Evolutionary conservation across 2,113 vertebrate genomes (phyloP).

Genomic region (Callaeas wilsoni): DNA sequence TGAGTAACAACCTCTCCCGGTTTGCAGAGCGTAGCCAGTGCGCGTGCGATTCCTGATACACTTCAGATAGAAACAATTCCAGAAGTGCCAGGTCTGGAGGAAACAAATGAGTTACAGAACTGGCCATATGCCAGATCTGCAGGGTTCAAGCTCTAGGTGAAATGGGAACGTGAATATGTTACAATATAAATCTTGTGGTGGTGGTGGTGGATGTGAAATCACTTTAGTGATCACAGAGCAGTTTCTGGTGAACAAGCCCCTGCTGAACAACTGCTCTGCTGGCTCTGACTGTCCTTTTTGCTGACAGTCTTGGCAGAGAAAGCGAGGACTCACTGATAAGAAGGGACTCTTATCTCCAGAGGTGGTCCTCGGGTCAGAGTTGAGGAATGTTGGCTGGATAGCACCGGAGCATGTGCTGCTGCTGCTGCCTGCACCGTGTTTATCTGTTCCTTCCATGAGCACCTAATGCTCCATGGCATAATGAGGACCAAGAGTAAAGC

Average conservation of each 20-base stretch:
- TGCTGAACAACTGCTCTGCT: not conserved
- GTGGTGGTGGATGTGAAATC: not conserved
- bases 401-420: not conserved
- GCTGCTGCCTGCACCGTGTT: not conserved
- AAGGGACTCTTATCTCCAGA: slow-evolving; percentile 35
- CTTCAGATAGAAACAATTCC: not conserved
- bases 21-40: not conserved
- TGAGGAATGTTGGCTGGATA: slow-evolving; percentile 41
- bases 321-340: slow-evolving; percentile 1
- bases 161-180: not conserved
- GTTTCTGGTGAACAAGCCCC: not conserved
- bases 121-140: not conserved
- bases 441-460: not conserved
- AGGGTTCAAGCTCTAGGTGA: not conserved
- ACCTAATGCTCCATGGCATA: not conserved
- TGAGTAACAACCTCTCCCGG: not conserved
- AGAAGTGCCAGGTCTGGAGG: not conserved
- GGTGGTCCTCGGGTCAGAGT: slow-evolving; percentile 47
- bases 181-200: not conserved
- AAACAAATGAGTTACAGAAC: not conserved
- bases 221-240: not conserved
- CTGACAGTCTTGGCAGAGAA: slow-evolving; percentile 11
- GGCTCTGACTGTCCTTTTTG: not conserved
- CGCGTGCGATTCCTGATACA: accelerated
- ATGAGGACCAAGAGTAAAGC: not conserved